Evolutionary conservation across 2,797 vertebrate genomes (phyloP), one percentile per base, ranked within the genome.

Genomic region (Melanotaenia parkinsoni): DNA sequence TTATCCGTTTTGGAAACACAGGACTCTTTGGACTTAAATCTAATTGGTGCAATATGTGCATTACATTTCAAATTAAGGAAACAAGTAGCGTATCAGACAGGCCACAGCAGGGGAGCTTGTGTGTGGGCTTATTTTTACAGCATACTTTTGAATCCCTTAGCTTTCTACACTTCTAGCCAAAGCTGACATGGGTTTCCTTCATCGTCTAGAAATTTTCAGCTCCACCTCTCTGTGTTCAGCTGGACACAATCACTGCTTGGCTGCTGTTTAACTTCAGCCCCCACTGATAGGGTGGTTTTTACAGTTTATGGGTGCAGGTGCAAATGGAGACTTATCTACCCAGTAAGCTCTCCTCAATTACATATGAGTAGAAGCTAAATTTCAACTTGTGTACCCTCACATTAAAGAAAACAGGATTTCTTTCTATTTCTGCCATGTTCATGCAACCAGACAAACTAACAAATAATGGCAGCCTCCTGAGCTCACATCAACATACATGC

Each of bases 111-210:
- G 4, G 61, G 26, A 64, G 22, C 32, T 8, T 65, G 80, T 63
- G 77, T 86, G 81, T 81, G 83, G 53, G 50, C 50, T 72, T 62
- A 43, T 78, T 86, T 83, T 74, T 58, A 24, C 35, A 2, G 47
- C 54, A 72, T 74, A 22, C 51, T 81, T 58, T 78, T 30, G 63
- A 72, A 67, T 67, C 67, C 68, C 4, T 30, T 37, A 9, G 45
- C 53, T 32, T 40, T 83, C 70, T 82, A 50, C 50, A 40, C 82
- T 73, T 57, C 65, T 77, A 65, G 33, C 57, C 37, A 22, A 28
- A 58, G n/a, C 73, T 0, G 58, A 45, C 65, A 84, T 66, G 22
- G 64, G 60, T 85, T 86, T 87, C 76, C 43, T 65, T 74, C 72
- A 58, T 63, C 1, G 32, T 51, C 62, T 63, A 76, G 50, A 87